phyloP scores from a whole-genome alignment of 2,113 vertebrate genomes.

The Pollachius pollachius region DNA sequence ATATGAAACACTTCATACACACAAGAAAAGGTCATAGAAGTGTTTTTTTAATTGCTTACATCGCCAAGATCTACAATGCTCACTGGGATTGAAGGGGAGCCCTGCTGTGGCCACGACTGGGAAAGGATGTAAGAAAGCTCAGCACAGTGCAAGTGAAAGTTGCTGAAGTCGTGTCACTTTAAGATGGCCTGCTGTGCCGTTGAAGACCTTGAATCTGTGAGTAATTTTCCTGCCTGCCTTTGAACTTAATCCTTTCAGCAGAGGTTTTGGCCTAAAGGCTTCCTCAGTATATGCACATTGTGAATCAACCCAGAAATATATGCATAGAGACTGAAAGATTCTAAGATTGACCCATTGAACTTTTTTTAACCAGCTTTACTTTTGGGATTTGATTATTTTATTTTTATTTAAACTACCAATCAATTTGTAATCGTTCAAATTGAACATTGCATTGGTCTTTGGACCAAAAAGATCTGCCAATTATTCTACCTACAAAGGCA shows the following conservation, averaged over 20 bases:
- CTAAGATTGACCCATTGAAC: slow-evolving; percentile 47
- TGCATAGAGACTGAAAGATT: slow-evolving; percentile 66
- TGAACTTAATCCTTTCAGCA: slow-evolving; percentile 74
- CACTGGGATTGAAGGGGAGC: slow-evolving; percentile 12
- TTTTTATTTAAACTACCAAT: slow-evolving; percentile 35
- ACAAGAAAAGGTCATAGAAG: too few species aligned
- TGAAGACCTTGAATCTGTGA: slow-evolving; percentile 78
- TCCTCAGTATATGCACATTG: slow-evolving; percentile 52
- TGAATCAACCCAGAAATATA: slow-evolving; percentile 70
- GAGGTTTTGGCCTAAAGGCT: slow-evolving; percentile 59
- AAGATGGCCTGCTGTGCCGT: slow-evolving; percentile 49
- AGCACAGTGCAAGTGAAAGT: slow-evolving; percentile 65
- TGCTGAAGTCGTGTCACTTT: slow-evolving; percentile 68
- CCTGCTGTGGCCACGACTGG: slow-evolving; percentile 42
- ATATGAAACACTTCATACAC: too few species aligned
- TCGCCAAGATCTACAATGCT: too few species aligned
- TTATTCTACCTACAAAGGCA: slow-evolving; percentile 34
- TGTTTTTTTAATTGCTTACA: too few species aligned
- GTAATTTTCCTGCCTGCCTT: slow-evolving; percentile 71
- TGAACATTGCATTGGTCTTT: slow-evolving; percentile 33
- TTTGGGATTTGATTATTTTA: slow-evolving; percentile 51
- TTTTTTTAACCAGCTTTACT: slow-evolving; percentile 46
- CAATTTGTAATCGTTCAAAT: slow-evolving; percentile 17
- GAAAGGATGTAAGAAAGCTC: slow-evolving; percentile 50
- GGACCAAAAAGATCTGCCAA: slow-evolving; percentile 26